A percentile compares a stretch with the other conserved stretches of the same genome.
These are phyloP conservation scores for Nyctibius grandis DNA, from an alignment of 2,797 vertebrate species.

Conservation along the genomic window DNA sequence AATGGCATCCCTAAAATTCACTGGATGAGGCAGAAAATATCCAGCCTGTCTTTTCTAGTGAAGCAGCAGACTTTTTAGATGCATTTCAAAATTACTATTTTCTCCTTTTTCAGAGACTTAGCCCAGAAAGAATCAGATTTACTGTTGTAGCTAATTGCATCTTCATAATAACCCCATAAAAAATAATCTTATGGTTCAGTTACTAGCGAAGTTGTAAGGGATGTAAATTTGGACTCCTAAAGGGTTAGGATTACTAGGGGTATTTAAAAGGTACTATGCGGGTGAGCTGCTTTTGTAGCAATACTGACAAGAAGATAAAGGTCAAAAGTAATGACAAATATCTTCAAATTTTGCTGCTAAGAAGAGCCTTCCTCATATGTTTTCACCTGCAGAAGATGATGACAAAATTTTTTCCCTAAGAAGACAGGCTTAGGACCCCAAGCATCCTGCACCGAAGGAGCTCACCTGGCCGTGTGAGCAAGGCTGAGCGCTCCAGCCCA, in stretches of 20 bases:
- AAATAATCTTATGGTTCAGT: neutral
- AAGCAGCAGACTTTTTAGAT: neutral
- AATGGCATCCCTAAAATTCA: neutral
- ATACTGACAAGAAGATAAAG: neutral
- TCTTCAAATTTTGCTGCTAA: neutral
- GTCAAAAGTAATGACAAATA: neutral
- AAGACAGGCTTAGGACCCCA: neutral
- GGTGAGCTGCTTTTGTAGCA: neutral
- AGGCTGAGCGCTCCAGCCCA: neutral
- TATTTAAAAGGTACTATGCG: neutral
- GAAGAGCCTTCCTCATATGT: neutral
- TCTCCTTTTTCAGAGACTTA: neutral
- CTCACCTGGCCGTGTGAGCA: neutral
- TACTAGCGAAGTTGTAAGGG: neutral
- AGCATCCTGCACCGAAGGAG: neutral
- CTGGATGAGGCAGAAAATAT: neutral
- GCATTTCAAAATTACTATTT: neutral
- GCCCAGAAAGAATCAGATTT: neutral
- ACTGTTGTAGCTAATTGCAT: neutral
- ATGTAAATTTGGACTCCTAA: slow-evolving; percentile 1
- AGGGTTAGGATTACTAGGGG: neutral
- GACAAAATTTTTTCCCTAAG: neutral
- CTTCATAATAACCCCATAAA: neutral
- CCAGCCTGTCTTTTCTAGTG: neutral
- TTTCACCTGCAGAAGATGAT: neutral